Evolutionary conservation across 2,888 invertebrate genomes (phyloP), one percentile per base, ranked within the genome.

Genomic region (Xylophagus ater): DNA sequence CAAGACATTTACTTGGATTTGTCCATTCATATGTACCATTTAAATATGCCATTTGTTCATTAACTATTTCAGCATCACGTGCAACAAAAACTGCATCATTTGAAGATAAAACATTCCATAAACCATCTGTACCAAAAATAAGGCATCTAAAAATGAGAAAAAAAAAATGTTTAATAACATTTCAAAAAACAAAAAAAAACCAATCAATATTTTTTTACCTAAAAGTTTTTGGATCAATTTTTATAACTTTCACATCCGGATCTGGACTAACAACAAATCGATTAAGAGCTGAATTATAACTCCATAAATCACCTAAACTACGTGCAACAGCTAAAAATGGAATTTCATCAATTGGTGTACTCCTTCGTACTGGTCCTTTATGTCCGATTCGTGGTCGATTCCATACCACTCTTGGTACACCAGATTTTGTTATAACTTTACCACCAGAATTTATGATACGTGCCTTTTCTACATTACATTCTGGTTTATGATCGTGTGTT

Each of bases 201-300:
- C 15, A 32, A 32, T 20, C 28, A 4, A 32, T 15, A 18, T 18
- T 8, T 3, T 17, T 50, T 55, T 52, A 73, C 74, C 73, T 65
- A 58, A 79, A 80, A 48, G 72, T 75, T 35, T 76, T 71, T 10
- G 87, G 75, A 62, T 90, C 83, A 50, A 92, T 82, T 46, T 78
- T 74, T 44, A 87, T 68, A 2, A 93, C 90, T 42, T 78, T 76
- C 9, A 94, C 88, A 68, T 98, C 97, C 0, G 97, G 97, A 62
- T 90, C 90, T 0, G 97, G 97, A 20, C 93, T 93, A n/a, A 98
- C 96, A 13, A 94, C 84, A 66, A 92, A 98, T 61, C 86, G 82
- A 61, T 92, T 81, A 51, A 81, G 76, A 42, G 79, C 78, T 2
- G 85, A 83, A 67, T 96, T 94, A 62, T 92, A 96, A 54, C 94